Base-by-base conservation (phyloP, 2,797 vertebrate genomes). In the Eulemur rubriventer region DNA sequence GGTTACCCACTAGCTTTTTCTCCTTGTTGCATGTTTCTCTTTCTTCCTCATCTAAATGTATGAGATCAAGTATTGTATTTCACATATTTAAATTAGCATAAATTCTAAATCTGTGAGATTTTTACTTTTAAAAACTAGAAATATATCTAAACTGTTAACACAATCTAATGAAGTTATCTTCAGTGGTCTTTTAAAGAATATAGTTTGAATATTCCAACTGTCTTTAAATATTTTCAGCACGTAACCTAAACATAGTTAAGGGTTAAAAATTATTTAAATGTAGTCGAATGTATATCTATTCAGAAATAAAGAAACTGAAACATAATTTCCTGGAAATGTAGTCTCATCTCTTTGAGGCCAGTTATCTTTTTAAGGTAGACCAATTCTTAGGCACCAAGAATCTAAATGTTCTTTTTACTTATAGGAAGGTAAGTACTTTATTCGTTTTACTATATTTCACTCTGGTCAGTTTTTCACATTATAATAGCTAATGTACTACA, bases 31-130 rank as follows among this genome's bases (percentile, higher is more conserved):
- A 8, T 26, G 3, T 17, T 70, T 83, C 41, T 92, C n/a, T 70
- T 73, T 38, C 52, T 78, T 95, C 63, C 59, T 61, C 17, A 82
- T 79, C 46, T 85, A 69, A 73, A 82, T 4, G 41, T 85, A 78
- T 16, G 38, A 83, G 33, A 48, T 91, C 16, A 81, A 24, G 6
- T 92, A 82, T 95, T 95, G 30, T 88, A 22, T 48, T 87, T 80
- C 38, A 84, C 26, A 35, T 92, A 72, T 43, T 61, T 89, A 83
- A 91, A 91, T 89, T 83, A 85, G 43, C 28, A 65, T 69, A 69
- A 84, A 84, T 95, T 95, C 38, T 95, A 81, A 95, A 80, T 95
- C 72, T 82, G 3, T 91, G 38, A 79, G 63, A 63, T 57, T 93
- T 96, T 92, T 95, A 90, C 24, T 69, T 93, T 88, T 63, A 91